Evolutionary conservation across 1,140 invertebrate species (phyloP), one percentile per base, ranked within the genome.

Genomic region (Bombus balteatus): DNA sequence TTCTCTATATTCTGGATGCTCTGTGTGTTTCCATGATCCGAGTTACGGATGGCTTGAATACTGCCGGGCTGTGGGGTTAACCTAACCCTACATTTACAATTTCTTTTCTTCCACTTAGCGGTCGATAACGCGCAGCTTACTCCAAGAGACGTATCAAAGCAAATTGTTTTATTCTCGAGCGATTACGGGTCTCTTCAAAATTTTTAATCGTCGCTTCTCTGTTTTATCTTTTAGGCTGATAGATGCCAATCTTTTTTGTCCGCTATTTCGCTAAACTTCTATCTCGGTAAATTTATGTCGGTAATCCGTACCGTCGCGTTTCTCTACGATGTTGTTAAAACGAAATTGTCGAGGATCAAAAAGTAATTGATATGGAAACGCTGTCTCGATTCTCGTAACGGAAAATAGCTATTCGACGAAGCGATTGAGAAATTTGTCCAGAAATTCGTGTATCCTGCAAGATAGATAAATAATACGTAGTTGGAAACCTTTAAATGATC

Each of bases 1-100:
- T 83, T 37, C 82, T 37, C 57, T 70, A 37, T 83, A 34, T 83
- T 22, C 47, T 53, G 28, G 39, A 43, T 53, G 75, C 41, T 84
- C 62, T 6, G 43, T 34, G 81, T 68, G 34, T 83, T 71, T 57
- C n/a, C 47, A 18, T 8, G 66, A 79, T 84, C 75, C 75, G 75
- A 65, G 75, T 70, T 71, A 41, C n/a, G 41, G 81, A 37, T 82
- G 39, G 71, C 39, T 82, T 2, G 80, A 57, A 62, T 41, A 57
- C 53, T 34, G 25, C 1, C 47, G 47, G 47, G 47, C 18, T 8
- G 47, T 22, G 47, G 18, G 47, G 47, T 53, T 53, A 53, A 53
- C 47, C 47, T 18, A 53, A 53, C 47, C 47, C 0, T 53, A 53
- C 18, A 22, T 53, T 53, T 53, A 53, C 18, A 53, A 53, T 53